These are phyloP conservation scores for Lordiphosa andalusiaca DNA, from an alignment of 2,888 invertebrate genomes.

Conservation along the genomic window DNA sequence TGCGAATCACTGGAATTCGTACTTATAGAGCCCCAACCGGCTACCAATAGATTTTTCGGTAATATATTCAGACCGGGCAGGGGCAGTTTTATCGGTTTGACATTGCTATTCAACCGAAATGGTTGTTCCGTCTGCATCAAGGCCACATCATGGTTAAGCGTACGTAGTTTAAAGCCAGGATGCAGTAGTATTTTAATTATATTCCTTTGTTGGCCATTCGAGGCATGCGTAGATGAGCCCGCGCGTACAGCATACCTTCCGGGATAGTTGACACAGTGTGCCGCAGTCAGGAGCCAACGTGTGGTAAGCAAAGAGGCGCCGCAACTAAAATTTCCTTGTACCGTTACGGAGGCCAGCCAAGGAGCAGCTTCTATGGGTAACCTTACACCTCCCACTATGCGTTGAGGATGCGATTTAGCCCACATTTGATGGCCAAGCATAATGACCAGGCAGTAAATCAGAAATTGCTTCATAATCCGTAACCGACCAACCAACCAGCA, in stretches of 20 bases:
- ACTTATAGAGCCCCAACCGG: conserved; percentile 27
- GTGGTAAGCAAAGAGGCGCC: conserved; percentile 56
- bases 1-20: conserved; percentile 3
- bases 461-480: conserved; percentile 16
- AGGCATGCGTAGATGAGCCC: conserved; percentile 13
- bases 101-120: conserved; percentile 5
- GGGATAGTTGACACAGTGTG: conserved; percentile 26
- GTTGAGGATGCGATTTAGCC: conserved; percentile 18
- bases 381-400: conserved; percentile 77
- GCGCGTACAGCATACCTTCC: conserved; percentile 23
- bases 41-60: conserved; percentile 19
- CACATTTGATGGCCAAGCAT: conserved; percentile 12
- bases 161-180: conserved; percentile 13
- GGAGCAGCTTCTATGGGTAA: conserved; percentile 74
- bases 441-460: conserved; percentile 12
- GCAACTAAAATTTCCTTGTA: conserved; percentile 68
- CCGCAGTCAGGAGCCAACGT: conserved; percentile 32
- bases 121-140: conserved; percentile 15
- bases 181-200: conserved; percentile 16
- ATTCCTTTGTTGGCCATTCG: conserved; percentile 12
- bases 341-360: conserved; percentile 76
- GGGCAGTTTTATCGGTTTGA: conserved; percentile 23
- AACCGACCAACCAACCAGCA: conserved; percentile 17
- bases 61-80: conserved; percentile 20
- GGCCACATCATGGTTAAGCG: conserved; percentile 27